Conservation (phyloP, 2,888 invertebrate species). For the Diplazon laetatorius region DNA sequence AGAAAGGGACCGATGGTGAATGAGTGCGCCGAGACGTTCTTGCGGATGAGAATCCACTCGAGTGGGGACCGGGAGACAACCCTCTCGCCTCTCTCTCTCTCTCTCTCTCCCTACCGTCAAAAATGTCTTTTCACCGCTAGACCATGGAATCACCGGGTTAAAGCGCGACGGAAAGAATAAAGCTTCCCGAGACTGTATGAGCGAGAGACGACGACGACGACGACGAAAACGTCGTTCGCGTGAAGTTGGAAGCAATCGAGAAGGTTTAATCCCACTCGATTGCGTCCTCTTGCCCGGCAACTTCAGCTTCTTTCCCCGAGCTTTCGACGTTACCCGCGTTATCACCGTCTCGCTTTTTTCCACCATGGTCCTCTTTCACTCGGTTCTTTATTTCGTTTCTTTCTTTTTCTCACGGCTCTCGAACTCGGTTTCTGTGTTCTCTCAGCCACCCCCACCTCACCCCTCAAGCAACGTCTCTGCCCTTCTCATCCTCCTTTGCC, state of each 20-base stretch:
- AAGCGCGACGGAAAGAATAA: conserved; percentile 55
- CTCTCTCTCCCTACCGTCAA: conserved; percentile 48
- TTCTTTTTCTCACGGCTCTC: neutral
- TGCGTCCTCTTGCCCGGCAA: conserved; percentile 78
- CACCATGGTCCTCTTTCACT: conserved; percentile 49
- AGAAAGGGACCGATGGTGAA: conserved; percentile 37
- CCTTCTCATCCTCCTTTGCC: conserved; percentile 38
- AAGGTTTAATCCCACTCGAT: conserved; percentile 81
- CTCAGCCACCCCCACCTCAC: too few relatives aligned
- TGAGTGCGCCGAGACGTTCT: conserved; percentile 42
- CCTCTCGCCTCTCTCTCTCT: too few relatives aligned
- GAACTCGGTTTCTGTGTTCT: conserved; percentile 68
- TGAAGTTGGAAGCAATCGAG: conserved; percentile 81
- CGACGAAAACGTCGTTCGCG: conserved; percentile 71
- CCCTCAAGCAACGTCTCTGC: too few relatives aligned
- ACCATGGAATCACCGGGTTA: conserved; percentile 54
- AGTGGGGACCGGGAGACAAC: conserved; percentile 60
- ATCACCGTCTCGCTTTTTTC: conserved; percentile 55
- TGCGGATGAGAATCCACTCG: conserved; percentile 57
- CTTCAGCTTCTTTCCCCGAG: conserved; percentile 61
- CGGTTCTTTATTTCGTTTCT: too few relatives aligned
- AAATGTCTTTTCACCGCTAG: conserved; percentile 71
- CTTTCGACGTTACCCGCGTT: conserved; percentile 24
- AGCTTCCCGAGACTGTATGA: conserved; percentile 45
- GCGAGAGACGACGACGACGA: conserved; percentile 24